A percentile compares a stretch with the other conserved stretches of the same genome.
Conservation (phyloP, 2,113 vertebrate genomes). For the Vanacampus margaritifer region DNA sequence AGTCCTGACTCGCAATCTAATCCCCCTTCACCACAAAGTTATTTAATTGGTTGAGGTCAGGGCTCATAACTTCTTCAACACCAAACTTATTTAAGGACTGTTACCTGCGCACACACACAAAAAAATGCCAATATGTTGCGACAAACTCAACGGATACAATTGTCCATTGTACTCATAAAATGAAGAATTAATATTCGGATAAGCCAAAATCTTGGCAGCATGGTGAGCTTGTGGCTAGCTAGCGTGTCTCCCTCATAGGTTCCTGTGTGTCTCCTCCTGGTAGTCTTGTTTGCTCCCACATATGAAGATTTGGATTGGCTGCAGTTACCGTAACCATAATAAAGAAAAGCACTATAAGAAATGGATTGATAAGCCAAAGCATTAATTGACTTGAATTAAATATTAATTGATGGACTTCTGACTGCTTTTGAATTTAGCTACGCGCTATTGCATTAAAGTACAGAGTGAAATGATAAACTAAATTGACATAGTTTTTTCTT, state of each 20-base stretch:
- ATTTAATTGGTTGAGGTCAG: not conserved
- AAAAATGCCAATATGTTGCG: not conserved
- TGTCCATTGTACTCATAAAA: too few relatives aligned
- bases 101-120: not conserved
- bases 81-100: not conserved
- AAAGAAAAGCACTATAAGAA: too few relatives aligned
- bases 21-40: not conserved
- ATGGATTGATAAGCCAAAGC: too few relatives aligned
- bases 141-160: not conserved
- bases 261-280: not conserved
- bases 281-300: not conserved
- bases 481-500: not conserved
- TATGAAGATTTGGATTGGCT: too few relatives aligned
- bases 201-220: too few relatives aligned
- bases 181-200: not conserved
- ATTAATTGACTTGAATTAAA: too few relatives aligned
- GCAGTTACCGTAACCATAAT: too few relatives aligned
- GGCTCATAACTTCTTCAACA: not conserved
- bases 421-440: too few relatives aligned
- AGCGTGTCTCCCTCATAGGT: not conserved
- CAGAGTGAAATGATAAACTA: not conserved
- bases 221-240: not conserved
- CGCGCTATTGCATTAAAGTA: not conserved
- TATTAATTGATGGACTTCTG: too few relatives aligned
- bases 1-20: not conserved